A percentile compares a stretch with the other conserved stretches of the same genome.
Conservation (phyloP, 2,888 invertebrate genomes). For the Perizoma affinitatum region DNA sequence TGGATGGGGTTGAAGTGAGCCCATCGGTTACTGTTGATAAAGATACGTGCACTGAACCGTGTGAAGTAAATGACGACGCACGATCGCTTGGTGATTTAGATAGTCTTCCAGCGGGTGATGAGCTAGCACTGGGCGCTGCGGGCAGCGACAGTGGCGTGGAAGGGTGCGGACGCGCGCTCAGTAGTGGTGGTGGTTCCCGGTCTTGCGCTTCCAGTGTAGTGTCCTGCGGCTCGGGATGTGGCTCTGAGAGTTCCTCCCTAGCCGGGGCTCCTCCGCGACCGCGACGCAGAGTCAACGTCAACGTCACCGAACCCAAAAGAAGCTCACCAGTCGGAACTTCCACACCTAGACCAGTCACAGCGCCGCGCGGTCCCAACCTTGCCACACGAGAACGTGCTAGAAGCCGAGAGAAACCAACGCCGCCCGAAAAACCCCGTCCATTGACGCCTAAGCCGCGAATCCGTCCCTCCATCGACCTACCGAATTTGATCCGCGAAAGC, state of each 20-base stretch:
- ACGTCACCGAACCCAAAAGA: conserved; percentile 80
- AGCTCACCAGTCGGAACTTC: conserved; percentile 80
- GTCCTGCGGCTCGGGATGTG: conserved; percentile 91
- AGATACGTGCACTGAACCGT: conserved; percentile 57
- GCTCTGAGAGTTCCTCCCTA: conserved; percentile 91
- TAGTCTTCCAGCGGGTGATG: conserved; percentile 74
- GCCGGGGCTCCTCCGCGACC: conserved; percentile 80
- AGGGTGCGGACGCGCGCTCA: conserved; percentile 87
- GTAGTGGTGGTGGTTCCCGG: conserved; percentile 86
- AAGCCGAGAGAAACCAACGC: conserved; percentile 84
- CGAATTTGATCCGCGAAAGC: conserved; percentile 78
- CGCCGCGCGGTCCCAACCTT: conserved; percentile 77
- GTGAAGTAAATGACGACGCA: conserved; percentile 73
- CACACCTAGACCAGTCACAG: conserved; percentile 78
- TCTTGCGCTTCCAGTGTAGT: conserved; percentile 92
- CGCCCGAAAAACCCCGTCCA: conserved; percentile 75
- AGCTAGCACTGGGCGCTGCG: conserved; percentile 79
- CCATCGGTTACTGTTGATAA: conserved; percentile 46
- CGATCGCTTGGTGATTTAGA: conserved; percentile 72
- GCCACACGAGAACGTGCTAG: conserved; percentile 84
- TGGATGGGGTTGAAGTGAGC: conserved; percentile 47
- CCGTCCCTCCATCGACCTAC: conserved; percentile 80
- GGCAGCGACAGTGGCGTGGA: conserved; percentile 94
- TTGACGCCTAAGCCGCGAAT: conserved; percentile 77
- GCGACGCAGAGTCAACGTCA: conserved; percentile 84